Base-by-base conservation (phyloP, 2,888 invertebrate genomes). In the Hemistola chrysoprasaria region DNA sequence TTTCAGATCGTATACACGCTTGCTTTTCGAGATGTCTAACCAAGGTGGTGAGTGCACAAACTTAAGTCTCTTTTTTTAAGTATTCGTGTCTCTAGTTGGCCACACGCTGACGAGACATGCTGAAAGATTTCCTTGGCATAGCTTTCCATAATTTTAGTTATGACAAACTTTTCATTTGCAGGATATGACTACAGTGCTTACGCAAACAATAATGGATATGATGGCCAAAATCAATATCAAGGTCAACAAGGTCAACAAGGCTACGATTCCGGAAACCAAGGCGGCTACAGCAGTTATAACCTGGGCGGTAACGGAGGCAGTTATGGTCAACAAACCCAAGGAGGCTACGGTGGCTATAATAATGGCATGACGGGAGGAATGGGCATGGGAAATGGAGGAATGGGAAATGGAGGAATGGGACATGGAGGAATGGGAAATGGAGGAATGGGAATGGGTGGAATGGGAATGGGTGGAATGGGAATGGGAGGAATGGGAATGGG, bases 1-100 rank as follows among this genome's bases (percentile, higher is more conserved):
- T 43, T 43, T 26, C 38, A 43, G 43, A 22, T 38, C 3, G 29
- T 26, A 8, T 42, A 11, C 8, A 1, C 22, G 2, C 6, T 43
- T 16, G 11, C 38, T 0, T 6, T 34, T 20, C 24, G 4, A 16
- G 16, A 16, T 16, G 16, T 16, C 16, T 16, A 16, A 16, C 16
- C 16, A 16, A 16, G 16, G 16, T 4, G 16, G 16, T 16, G 16
- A 4, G n/a, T n/a, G n/a, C n/a, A n/a, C n/a, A n/a, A n/a, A n/a
- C n/a, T n/a, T 16, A 16, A 16, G 16, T 16, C n/a, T 16, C 16
- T 16, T 16, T 16, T 16, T 16, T 3, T 16, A 16, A 16, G 16
- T n/a, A n/a, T 16, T 16, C 16, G 2, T 16, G 4, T 4, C 4
- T 16, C 4, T 16, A 3, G 3, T 16, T 16, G 4, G 16, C 4